Evolutionary conservation across 1,140 invertebrate genomes (phyloP).

Genomic region (Sipha flava): DNA sequence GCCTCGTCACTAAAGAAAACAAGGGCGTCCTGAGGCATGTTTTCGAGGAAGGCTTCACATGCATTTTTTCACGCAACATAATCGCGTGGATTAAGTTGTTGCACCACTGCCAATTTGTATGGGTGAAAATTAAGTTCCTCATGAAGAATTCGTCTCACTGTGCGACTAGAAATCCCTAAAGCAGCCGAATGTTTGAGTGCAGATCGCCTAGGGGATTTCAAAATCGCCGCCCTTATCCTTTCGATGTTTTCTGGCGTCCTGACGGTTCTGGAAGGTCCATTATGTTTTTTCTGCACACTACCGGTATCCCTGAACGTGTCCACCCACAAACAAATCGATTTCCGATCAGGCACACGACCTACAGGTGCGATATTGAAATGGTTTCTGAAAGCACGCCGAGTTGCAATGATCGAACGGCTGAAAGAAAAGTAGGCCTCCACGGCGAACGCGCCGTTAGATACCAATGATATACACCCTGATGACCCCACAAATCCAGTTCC

Average conservation of each 20-base stretch:
- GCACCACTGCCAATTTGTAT: constrained; percentile 27
- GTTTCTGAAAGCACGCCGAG: not conserved
- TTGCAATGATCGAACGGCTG: constrained; percentile 1
- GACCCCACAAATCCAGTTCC: too few species aligned
- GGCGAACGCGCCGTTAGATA: not conserved
- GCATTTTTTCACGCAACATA: constrained; percentile 8
- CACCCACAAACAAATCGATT: constrained; percentile 12
- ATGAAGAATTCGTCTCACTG: constrained; percentile 15
- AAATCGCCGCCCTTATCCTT: not conserved
- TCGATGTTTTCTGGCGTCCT: constrained; percentile 26
- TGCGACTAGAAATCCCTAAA: constrained; percentile 1
- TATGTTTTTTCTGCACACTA: constrained; percentile 27
- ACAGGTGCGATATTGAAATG: constrained; percentile 29
- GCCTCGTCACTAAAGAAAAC: too few species aligned
- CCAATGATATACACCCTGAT: too few species aligned
- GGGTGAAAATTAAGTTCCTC: constrained; percentile 25
- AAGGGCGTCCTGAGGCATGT: too few species aligned
- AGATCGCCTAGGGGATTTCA: constrained; percentile 12
- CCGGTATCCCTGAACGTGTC: too few species aligned
- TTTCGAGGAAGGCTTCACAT: not conserved
- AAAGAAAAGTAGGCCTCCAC: constrained; percentile 9
- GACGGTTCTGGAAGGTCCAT: constrained; percentile 27
- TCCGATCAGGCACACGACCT: constrained; percentile 28
- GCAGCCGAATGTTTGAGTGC: not conserved
- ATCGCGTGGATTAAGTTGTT: constrained; percentile 29